Base-by-base conservation (phyloP, 2,797 vertebrate genomes). In the Falco biarmicus region DNA sequence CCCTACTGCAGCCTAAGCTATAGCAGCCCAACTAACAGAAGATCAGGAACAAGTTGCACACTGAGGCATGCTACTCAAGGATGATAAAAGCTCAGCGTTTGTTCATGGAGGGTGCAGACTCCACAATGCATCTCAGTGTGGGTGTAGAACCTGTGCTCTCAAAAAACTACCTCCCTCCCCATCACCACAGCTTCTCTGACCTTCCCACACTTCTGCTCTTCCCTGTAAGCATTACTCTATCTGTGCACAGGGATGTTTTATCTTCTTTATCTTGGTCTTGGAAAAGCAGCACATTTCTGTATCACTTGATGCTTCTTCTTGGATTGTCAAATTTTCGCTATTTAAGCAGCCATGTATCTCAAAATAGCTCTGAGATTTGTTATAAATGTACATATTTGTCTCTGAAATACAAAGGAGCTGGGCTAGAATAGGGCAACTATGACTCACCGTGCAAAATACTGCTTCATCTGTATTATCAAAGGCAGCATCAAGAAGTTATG, bases 41-140 rank as follows among this genome's bases (percentile, higher is more conserved):
- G 13, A 9, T 16, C 28, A 29, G 54, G 6, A 50, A 45, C 24
- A 32, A 11, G 28, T 9, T 32, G 37, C 43, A 4, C 0, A 2
- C 66, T 13, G 12, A 51, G 60, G 37, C 32, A 10, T 1, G 1
- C 51, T 24, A 6, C 26, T 15, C 43, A 18, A 32, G 31, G 31
- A 31, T 1, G 14, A 31, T 3, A 31, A 31, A 89, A 54, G 17
- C 56, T 41, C 56, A 11, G 47, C 1, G 4, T 41, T 34, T 26
- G 14, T 31, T 54, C 14, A 3, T 4, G 5, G 71, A 17, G 31
- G 34, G 20, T 1, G 8, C 3, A 5, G 56, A 60, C 37, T 45
- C 11, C 71, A 24, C 3, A 1, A 11, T 4, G 19, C 60, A 16
- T 37, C 53, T 47, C 13, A 5, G 20, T 29, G n/a, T 31, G 39